A percentile compares a stretch with the other conserved stretches of the same genome.
Conservation (phyloP, 2,888 invertebrate genomes). For the Noctua janthina region DNA sequence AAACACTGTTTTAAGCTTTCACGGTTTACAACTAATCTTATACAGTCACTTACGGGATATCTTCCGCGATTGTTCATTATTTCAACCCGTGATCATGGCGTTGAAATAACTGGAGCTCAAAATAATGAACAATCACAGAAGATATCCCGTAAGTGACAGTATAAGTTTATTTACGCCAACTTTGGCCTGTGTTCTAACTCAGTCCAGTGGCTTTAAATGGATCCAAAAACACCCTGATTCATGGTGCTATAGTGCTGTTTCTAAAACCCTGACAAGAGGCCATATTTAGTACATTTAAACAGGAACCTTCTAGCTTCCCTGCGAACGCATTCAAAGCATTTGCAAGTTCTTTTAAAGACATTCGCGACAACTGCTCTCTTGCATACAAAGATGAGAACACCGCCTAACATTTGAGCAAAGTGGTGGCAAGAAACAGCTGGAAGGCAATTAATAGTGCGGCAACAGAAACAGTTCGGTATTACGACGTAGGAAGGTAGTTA, state of each 20-base stretch:
- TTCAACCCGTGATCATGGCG: no score
- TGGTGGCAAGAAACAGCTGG: constrained; percentile 33
- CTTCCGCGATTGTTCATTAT: no score
- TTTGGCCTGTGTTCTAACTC: no score
- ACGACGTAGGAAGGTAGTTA: constrained; percentile 48
- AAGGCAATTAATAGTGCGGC: constrained; percentile 62
- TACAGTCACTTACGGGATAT: no score
- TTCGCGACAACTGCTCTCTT: constrained; percentile 19
- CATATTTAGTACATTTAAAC: background rate
- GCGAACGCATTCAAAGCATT: background rate
- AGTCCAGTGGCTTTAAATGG: background rate
- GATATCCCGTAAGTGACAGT: no score
- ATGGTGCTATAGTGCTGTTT: background rate
- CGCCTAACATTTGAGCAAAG: constrained; percentile 23
- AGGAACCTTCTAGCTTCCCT: background rate
- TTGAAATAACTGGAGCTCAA: no score
- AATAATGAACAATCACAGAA: no score
- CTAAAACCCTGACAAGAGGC: fast-evolving
- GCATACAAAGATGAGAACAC: constrained; percentile 20
- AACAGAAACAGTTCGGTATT: constrained; percentile 58
- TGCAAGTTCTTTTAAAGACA: background rate
- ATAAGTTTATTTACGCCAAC: background rate
- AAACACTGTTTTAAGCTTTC: no score
- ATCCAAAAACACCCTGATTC: background rate
- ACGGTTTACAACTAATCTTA: no score